Evolutionary conservation across 1,140 invertebrate species (phyloP), one percentile per base, ranked within the genome.

Genomic region (Lepidostoma basale): DNA sequence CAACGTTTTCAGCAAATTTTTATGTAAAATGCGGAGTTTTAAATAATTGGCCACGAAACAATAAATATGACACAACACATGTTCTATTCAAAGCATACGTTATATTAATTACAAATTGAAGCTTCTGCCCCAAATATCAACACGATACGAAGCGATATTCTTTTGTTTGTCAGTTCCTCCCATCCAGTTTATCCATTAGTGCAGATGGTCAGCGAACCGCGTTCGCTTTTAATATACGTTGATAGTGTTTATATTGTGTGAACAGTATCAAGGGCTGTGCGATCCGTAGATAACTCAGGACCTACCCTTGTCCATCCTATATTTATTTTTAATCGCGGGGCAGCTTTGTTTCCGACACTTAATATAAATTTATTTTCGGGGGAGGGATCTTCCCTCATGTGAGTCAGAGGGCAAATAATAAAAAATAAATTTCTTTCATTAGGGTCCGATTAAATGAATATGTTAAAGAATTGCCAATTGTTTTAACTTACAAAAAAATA

Each of bases 291-390:
- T 47, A 49, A 23, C 22, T 18, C 23, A 49, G 52, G 6, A 56
- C 1, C 25, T 26, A 56, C 52, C 52, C 69, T 60, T 68, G 65
- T 72, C 60, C 33, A 63, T 67, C 60, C 20, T 68, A 62, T 70
- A 72, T 72, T 68, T 72, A 67, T 71, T 72, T 72, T 72, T 72
- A 72, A 72, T 68, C 69, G 69, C 16, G 63, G 67, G 69, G 52
- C 23, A 28, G n/a, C 45, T 72, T 68, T 65, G 40, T 62, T 69
- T 33, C 42, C 49, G 36, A 39, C 59, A 45, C 59, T 62, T 62
- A 63, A 72, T 56, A 40, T 45, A 40, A 65, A 65, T 72, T 72
- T 67, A 68, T 67, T 30, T 56, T 30, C 16, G 5, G 25, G 45
- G 23, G 20, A 30, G 25, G 42, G 45, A 36, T 44, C 20, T 40